Conservation (phyloP, 2,888 invertebrate species). For the Hydrotaea diabolus region DNA sequence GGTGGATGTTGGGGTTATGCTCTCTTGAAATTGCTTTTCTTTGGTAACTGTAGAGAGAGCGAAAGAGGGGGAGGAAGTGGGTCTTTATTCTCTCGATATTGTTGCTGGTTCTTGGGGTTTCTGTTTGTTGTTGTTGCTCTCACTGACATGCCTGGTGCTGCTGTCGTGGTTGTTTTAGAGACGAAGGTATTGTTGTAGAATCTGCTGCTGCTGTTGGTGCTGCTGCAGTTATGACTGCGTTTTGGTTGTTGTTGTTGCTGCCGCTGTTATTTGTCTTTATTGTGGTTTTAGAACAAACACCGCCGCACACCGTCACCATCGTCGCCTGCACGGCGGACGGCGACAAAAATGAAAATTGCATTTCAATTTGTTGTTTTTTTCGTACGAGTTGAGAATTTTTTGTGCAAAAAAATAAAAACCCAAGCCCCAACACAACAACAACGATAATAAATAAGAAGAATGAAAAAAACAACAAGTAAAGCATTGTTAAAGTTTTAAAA, state of each 20-base stretch:
- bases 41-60: no score
- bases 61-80: neutral
- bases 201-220: neutral
- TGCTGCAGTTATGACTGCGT: constrained; percentile 39
- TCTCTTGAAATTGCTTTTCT: no score
- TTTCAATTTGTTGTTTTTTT: constrained; percentile 37
- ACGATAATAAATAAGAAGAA: constrained; percentile 42
- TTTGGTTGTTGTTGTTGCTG: neutral
- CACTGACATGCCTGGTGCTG: neutral
- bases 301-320: neutral
- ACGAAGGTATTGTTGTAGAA: neutral
- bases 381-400: constrained; percentile 17
- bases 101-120: constrained; percentile 1
- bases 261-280: constrained; percentile 39
- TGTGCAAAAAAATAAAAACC: constrained; percentile 30
- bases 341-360: constrained; percentile 59
- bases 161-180: neutral
- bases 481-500: constrained; percentile 71
- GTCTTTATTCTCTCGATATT: neutral
- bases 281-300: constrained; percentile 52
- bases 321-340: neutral
- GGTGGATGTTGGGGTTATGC: neutral
- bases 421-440: constrained; percentile 5
- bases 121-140: neutral
- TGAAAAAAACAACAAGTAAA: constrained; percentile 48